A percentile compares a stretch with the other conserved stretches of the same genome.
Evolutionary conservation across 1,140 invertebrate genomes (phyloP).

Genomic region (Euwallacea similis): DNA sequence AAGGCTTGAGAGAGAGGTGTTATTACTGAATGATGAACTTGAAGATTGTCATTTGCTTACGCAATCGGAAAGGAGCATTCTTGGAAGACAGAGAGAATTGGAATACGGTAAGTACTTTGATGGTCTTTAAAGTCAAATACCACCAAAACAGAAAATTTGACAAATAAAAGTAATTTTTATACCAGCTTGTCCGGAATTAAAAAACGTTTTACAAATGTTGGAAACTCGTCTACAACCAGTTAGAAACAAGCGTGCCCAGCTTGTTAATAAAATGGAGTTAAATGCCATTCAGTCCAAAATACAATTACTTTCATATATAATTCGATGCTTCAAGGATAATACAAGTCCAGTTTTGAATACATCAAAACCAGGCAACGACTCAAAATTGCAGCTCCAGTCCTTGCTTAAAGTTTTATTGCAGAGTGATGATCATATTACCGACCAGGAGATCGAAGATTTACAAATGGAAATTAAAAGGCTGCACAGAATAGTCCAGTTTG

Average conservation of each 20-base stretch:
- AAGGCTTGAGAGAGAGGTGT: constrained; percentile 3
- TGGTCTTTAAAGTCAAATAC: background rate
- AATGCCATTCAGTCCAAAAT: constrained; percentile 41
- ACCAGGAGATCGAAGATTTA: constrained; percentile 51
- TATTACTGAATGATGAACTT: background rate
- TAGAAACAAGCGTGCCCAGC: constrained; percentile 31
- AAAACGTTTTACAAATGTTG: background rate
- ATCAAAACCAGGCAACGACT: background rate
- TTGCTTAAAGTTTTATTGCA: constrained; percentile 17
- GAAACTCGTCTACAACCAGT: constrained; percentile 15
- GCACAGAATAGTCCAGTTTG: constrained; percentile 39
- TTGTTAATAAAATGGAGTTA: constrained; percentile 39
- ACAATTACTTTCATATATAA: constrained; percentile 29
- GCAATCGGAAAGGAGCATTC: too few species aligned
- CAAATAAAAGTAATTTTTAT: background rate
- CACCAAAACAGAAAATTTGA: background rate
- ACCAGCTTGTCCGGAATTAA: background rate
- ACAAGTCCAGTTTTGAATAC: background rate
- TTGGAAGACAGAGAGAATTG: too few species aligned
- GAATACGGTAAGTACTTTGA: background rate
- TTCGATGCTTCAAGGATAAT: background rate
- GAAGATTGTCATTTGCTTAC: background rate
- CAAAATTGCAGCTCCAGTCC: background rate
- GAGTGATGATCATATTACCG: constrained; percentile 54
- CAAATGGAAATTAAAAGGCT: constrained; percentile 45